Conservation (phyloP, 1,140 invertebrate species). For the Oreohelix idahoensis region DNA sequence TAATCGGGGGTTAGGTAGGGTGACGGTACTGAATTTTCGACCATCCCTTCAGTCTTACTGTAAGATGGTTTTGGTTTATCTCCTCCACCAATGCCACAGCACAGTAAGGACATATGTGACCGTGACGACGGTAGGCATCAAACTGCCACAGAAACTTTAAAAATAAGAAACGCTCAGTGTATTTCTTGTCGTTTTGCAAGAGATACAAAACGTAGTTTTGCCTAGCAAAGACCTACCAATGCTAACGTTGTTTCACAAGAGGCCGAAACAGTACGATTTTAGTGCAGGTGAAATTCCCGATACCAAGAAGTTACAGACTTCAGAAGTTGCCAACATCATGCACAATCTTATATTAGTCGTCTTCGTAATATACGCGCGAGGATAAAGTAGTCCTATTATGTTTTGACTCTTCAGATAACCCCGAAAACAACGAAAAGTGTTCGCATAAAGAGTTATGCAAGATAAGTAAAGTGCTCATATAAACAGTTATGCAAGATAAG, state of each 20-base stretch:
- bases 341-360: too few species aligned
- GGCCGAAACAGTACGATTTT: not conserved
- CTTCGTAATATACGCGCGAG: too few species aligned
- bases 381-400: too few species aligned
- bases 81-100: not conserved
- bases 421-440: too few species aligned
- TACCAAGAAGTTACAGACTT: too few species aligned
- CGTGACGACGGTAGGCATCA: not conserved
- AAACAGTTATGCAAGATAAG: too few species aligned
- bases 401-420: too few species aligned
- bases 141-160: not conserved
- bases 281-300: too few species aligned
- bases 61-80: not conserved
- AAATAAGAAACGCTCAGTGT: not conserved
- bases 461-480: too few species aligned
- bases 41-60: not conserved
- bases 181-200: not conserved
- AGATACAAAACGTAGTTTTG: not conserved
- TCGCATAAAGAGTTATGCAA: too few species aligned
- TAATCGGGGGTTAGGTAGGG: not conserved
- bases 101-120: slow-evolving; percentile 5
- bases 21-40: not conserved
- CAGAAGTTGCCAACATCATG: too few species aligned
- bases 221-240: too few species aligned
- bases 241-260: not conserved